Evolutionary conservation across 2,113 vertebrate genomes (phyloP).

Genomic region (Artemisiospiza belli): DNA sequence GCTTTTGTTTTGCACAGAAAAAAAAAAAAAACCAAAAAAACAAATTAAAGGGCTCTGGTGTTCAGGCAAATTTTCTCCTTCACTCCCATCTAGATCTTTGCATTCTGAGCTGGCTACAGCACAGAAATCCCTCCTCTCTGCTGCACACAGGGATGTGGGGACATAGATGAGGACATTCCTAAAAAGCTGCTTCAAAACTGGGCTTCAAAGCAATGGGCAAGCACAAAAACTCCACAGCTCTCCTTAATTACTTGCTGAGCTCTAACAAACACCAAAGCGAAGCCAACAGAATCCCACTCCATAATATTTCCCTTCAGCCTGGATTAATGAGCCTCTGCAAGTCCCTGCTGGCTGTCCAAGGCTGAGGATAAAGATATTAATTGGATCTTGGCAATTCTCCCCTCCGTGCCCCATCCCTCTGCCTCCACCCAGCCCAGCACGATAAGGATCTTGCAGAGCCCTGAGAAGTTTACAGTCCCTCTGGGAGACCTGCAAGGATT

Average conservation of each 20-base stretch:
- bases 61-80: not conserved
- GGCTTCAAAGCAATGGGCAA: not conserved
- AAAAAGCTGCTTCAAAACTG: not conserved
- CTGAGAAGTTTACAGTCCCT: not conserved
- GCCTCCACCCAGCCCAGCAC: not conserved
- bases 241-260: not conserved
- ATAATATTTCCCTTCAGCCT: not conserved
- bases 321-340: not conserved
- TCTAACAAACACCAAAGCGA: not conserved
- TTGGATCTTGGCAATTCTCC: not conserved
- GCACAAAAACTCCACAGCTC: not conserved
- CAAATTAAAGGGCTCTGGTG: not conserved
- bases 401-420: not conserved
- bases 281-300: not conserved
- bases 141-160: not conserved
- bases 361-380: not conserved
- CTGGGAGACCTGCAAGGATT: not conserved
- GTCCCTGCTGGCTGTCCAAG: not conserved
- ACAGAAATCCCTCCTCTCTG: not conserved
- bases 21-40: not conserved
- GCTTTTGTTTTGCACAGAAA: not conserved
- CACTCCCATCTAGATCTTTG: not conserved
- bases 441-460: not conserved
- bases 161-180: not conserved
- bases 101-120: not conserved